Evolutionary conservation across 2,888 invertebrate genomes (phyloP).

Genomic region (Polymixis lichenea): DNA sequence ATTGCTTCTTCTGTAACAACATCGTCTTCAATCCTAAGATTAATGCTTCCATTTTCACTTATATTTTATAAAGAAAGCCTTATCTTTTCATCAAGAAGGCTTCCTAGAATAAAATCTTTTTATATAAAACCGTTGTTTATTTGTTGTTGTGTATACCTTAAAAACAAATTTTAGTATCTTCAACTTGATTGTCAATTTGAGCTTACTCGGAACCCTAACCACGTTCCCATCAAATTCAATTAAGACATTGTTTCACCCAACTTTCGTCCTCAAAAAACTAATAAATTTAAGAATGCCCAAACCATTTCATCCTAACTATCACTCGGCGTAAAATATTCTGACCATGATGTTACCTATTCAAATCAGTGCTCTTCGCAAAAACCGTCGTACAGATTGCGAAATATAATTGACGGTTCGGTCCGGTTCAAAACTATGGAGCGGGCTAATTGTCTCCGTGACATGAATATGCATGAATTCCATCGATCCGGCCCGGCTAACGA

Average conservation of each 20-base stretch:
- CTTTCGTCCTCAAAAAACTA: conserved; percentile 31
- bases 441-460: conserved; percentile 82
- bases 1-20: neutral
- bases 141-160: neutral
- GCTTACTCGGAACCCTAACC: conserved; percentile 4
- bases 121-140: neutral
- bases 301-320: conserved; percentile 59
- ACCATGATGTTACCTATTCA: conserved; percentile 72
- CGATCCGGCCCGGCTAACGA: conserved; percentile 72
- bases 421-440: conserved; percentile 71
- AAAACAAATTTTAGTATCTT: neutral
- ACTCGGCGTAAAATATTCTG: conserved; percentile 68
- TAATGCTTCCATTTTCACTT: neutral
- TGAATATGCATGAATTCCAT: conserved; percentile 85
- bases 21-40: neutral
- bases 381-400: conserved; percentile 77
- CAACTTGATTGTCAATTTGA: neutral
- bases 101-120: neutral
- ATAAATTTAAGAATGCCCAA: conserved; percentile 56
- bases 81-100: neutral
- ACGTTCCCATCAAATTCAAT: conserved; percentile 48
- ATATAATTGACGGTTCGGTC: conserved; percentile 84
- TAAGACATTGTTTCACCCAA: conserved; percentile 25
- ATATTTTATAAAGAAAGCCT: neutral
- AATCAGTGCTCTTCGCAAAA: conserved; percentile 78